Conservation (phyloP, 1,140 invertebrate species). For the Pogonognathellus flavescens region DNA sequence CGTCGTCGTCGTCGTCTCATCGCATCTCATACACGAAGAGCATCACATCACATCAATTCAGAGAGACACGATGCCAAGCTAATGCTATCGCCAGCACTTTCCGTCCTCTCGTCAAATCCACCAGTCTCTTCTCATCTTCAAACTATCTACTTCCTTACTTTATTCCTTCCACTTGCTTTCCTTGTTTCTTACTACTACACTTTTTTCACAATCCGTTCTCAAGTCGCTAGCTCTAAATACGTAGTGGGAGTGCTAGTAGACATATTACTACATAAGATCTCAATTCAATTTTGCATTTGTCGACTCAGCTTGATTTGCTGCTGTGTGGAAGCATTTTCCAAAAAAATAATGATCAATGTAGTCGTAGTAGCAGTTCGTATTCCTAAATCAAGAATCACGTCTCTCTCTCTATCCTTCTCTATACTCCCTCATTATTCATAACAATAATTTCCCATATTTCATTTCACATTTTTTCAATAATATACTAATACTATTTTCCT, state of each 20-base stretch:
- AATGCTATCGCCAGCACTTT: conserved; percentile 45
- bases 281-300: conserved; percentile 20
- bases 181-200: not conserved
- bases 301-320: conserved; percentile 37
- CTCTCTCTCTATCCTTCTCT: conserved; percentile 3
- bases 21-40: conserved; percentile 1
- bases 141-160: conserved; percentile 35
- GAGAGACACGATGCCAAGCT: not conserved
- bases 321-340: not conserved
- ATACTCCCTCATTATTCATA: conserved; percentile 23
- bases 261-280: not conserved
- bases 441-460: conserved; percentile 6
- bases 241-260: no score
- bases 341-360: conserved; percentile 25
- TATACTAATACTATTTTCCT: not conserved
- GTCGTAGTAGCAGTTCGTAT: not conserved
- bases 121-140: conserved; percentile 16
- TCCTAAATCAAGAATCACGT: not conserved
- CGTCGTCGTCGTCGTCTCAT: conserved; percentile 15
- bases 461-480: not conserved
- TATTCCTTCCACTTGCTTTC: not conserved
- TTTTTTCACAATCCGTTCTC: not conserved
- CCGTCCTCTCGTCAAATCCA: conserved; percentile 32
- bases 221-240: no score
- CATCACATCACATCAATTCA: conserved; percentile 27